Conservation (phyloP, 2,888 invertebrate species). For the Blomia tropicalis region DNA sequence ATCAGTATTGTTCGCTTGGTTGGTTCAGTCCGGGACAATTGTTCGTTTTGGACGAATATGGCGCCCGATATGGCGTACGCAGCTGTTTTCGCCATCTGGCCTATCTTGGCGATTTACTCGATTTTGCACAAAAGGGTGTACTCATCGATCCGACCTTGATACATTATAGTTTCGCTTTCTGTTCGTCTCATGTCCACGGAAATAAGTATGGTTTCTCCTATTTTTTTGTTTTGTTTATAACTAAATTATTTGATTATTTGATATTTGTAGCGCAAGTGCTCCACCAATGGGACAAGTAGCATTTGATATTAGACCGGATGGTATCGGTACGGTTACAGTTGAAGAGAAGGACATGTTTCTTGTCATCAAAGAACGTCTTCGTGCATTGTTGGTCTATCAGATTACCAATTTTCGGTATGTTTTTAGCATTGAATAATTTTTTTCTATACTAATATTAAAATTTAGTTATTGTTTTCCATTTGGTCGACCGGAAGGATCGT, state of each 20-base stretch:
- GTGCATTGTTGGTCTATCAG: constrained; percentile 83
- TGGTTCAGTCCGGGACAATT: constrained; percentile 99
- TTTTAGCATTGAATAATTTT: not conserved
- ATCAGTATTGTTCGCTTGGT: constrained; percentile 96
- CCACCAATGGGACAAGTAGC: constrained; percentile 31
- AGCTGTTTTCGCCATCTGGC: constrained; percentile 92
- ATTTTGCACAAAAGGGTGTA: constrained; percentile 69
- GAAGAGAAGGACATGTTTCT: constrained; percentile 96
- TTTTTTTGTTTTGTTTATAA: not conserved
- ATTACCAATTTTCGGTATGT: constrained; percentile 88
- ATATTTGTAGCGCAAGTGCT: not conserved
- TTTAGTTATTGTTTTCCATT: constrained; percentile 26
- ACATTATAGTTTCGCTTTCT: constrained; percentile 98
- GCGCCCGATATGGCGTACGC: constrained; percentile 88
- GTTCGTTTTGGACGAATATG: constrained; percentile 93
- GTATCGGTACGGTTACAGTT: constrained; percentile 92
- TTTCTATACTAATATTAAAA: not conserved
- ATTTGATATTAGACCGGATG: constrained; percentile 62
- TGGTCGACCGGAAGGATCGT: constrained; percentile 76
- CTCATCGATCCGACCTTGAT: constrained; percentile 97
- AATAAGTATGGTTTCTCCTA: constrained; percentile 55
- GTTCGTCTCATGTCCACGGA: constrained; percentile 97
- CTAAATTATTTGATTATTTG: not conserved
- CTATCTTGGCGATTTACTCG: constrained; percentile 83
- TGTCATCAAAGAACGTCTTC: constrained; percentile 84